Percentiles rank a stretch among this genome's conserved stretches.
phyloP scores from a whole-genome alignment of 1,140 invertebrate species.

The Drosophila busckii region DNA sequence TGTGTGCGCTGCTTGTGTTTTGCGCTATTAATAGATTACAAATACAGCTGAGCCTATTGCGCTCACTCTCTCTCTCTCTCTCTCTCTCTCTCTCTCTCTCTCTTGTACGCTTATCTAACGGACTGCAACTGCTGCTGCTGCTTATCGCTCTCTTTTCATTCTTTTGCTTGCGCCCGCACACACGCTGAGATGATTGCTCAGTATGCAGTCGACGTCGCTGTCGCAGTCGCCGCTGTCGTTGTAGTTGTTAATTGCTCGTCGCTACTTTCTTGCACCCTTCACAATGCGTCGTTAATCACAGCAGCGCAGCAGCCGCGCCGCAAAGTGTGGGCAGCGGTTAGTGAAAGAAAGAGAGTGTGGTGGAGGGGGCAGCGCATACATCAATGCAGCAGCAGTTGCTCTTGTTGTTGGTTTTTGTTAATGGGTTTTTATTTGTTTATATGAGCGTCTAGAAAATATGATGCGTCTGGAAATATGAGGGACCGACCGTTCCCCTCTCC shows the following conservation, averaged over 20 bases:
- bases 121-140: slow-evolving; percentile 11
- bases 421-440: slow-evolving; percentile 76
- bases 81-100: too few species aligned
- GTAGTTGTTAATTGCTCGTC: slow-evolving; percentile 72
- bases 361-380: slow-evolving; percentile 26
- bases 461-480: slow-evolving; percentile 42
- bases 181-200: slow-evolving; percentile 1
- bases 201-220: background rate
- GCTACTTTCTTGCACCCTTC: slow-evolving; percentile 68
- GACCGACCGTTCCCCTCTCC: slow-evolving; percentile 31
- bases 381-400: slow-evolving; percentile 41
- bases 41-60: slow-evolving; percentile 54
- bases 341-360: background rate
- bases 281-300: slow-evolving; percentile 55
- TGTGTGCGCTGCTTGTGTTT: slow-evolving; percentile 20
- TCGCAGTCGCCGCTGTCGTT: slow-evolving; percentile 12
- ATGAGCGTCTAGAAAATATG: slow-evolving; percentile 38
- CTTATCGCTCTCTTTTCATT: slow-evolving; percentile 36
- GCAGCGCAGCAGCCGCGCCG: slow-evolving; percentile 11
- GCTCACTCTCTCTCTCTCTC: background rate
- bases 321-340: background rate
- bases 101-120: slow-evolving; percentile 70
- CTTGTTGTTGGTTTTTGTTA: slow-evolving; percentile 64
- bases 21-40: slow-evolving; percentile 46
- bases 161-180: slow-evolving; percentile 36